Base-by-base conservation (phyloP, 2,888 invertebrate genomes). In the Corbicula japonica region DNA sequence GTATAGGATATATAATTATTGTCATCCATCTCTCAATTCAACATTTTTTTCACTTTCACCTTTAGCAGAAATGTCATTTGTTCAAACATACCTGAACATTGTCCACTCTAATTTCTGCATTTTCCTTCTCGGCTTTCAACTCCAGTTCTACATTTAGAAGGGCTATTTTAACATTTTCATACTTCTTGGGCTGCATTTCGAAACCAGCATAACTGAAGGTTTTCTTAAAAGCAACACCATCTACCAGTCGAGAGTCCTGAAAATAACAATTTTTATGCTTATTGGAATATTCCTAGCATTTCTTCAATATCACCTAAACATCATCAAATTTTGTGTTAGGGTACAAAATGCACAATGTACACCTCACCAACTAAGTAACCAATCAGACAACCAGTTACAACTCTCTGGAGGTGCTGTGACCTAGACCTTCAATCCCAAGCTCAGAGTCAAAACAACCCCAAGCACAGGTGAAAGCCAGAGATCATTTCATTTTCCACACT, bases 181-280 rank as follows among this genome's bases (percentile, higher is more conserved):
- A 99, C 28, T 95, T 95, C 94, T 99, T 99, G 1, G 98, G 98
- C 92, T 99, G 99, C 99, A 99, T 99, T 95, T 99, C 99, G 93
- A 99, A 99, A 12, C 99, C 99, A 84, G 99, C 99, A 93, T 99
- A 99, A 0, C 99, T 98, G 95, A 99, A 99, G 0, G 99, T 99
- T 94, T 99, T 99, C 94, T 99, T 99, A 94, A 99, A 99, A 0
- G 99, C 98, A 0, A 99, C 99, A 18, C 99, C 98, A 5, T 96
- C 95, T 0, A 99, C 96, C 4, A 99, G 94, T 90, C 96, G 95
- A 0, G 99, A 99, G 87, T 99, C 99, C 95, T 95, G 88, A 26
- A 86, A 83, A 54, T 15, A 65, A 2, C n/a, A n/a, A n/a, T n/a
- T n/a, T n/a, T n/a, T 81, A 61, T 12, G n/a, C 21, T 12, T 41